Base-by-base conservation (phyloP, 2,113 vertebrate species). In the Sorex fumeus region DNA sequence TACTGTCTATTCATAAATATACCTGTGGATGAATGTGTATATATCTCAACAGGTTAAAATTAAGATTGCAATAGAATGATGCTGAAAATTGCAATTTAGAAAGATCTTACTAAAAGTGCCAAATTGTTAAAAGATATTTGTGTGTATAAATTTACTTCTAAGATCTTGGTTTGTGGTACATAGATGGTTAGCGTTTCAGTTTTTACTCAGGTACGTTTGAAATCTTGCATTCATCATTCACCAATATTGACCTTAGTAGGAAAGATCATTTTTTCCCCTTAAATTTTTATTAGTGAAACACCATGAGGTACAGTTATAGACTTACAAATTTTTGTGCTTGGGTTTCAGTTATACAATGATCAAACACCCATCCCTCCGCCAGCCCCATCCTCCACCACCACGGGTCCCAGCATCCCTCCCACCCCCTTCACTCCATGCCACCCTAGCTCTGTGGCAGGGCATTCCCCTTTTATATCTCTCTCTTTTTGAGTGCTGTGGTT, bases 161-260 rank as follows among this genome's bases (percentile, higher is more conserved):
- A 21, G 62, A 45, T 62, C 34, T 50, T 34, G 69, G 1, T 21
- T 62, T 53, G 19, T 72, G 28, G 25, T 21, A 71, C 19, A 53
- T 23, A 80, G 4, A 81, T n/a, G 30, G 32, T 62, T 81, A 3
- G 1, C 18, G 18, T 57, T 19, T 45, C 76, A 32, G 36, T 4
- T 90, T 90, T 90, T 66, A 72, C 40, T 16, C 50, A 86, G 30
- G 25, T 85, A n/a, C n/a, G n/a, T n/a, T n/a, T n/a, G n/a, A n/a
- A 70, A n/a, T 64, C n/a, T 45, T 47, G 27, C 27, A 47, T 62
- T 30, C 50, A 77, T 2, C 30, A 62, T 34, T 77, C 34, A 77
- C 27, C 81, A 57, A 30, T 79, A 43, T 47, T 60, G 43, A 62
- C 19, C 10, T 36, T 69, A 28, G 47, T 36, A 23, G 32, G 27